Evolutionary conservation across 2,888 invertebrate species (phyloP).

Genomic region (Diarsia dahlii): DNA sequence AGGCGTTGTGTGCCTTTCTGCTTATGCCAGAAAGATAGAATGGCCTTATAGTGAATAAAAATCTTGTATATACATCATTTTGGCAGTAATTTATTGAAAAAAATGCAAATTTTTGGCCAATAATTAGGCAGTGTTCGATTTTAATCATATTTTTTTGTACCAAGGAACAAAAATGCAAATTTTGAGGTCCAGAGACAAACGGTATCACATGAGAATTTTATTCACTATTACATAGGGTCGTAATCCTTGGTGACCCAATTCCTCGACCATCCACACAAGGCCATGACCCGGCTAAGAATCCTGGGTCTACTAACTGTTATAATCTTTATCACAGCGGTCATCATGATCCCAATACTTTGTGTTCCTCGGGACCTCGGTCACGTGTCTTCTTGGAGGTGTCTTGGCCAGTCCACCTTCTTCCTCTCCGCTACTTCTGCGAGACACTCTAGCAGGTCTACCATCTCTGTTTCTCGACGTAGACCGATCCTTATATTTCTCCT

Average conservation of each 20-base stretch:
- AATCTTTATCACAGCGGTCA: constrained; percentile 87
- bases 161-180: neutral
- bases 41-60: constrained; percentile 29
- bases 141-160: neutral
- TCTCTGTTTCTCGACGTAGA: constrained; percentile 72
- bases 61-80: neutral
- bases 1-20: constrained; percentile 21
- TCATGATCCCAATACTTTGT: constrained; percentile 89
- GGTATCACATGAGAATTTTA: constrained; percentile 15
- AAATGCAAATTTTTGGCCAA: neutral
- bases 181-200: neutral
- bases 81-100: neutral
- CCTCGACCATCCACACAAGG: constrained; percentile 32
- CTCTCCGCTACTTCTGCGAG: constrained; percentile 79
- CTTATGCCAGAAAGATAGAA: neutral
- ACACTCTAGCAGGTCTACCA: constrained; percentile 66
- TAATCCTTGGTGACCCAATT: neutral
- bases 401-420: constrained; percentile 65
- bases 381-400: constrained; percentile 79
- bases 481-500: constrained; percentile 68
- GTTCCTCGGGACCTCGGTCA: constrained; percentile 84
- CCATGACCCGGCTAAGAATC: constrained; percentile 17
- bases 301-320: constrained; percentile 82
- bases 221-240: constrained; percentile 2
- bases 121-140: neutral